Evolutionary conservation across 2,888 invertebrate genomes (phyloP).

Genomic region (Acronicta psi): DNA sequence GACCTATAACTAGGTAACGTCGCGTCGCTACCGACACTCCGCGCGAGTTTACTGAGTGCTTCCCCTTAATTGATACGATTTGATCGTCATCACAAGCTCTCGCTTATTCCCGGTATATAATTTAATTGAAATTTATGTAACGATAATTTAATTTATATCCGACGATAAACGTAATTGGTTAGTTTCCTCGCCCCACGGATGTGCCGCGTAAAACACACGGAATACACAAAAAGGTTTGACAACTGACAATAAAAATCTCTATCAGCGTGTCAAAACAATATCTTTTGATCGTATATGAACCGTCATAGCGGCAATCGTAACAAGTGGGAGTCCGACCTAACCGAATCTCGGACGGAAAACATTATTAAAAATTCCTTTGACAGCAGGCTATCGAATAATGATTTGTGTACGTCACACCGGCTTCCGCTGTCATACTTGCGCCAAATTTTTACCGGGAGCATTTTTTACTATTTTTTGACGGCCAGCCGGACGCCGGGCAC

Average conservation of each 20-base stretch:
- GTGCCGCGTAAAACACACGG: conserved; percentile 47
- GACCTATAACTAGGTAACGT: conserved; percentile 81
- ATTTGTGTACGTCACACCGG: conserved; percentile 82
- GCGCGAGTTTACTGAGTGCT: conserved; percentile 74
- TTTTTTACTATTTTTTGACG: conserved; percentile 82
- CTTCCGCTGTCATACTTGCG: conserved; percentile 85
- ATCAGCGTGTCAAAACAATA: conserved; percentile 61
- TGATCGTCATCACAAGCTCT: conserved; percentile 79
- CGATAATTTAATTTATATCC: conserved; percentile 63
- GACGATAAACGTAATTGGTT: conserved; percentile 58
- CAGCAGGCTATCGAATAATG: conserved; percentile 83
- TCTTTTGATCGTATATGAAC: conserved; percentile 63
- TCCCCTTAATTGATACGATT: conserved; percentile 86
- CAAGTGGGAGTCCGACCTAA: conserved; percentile 70
- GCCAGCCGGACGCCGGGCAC: conserved; percentile 77
- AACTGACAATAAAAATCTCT: conserved; percentile 65
- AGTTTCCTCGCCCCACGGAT: conserved; percentile 42
- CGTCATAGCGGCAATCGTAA: conserved; percentile 62
- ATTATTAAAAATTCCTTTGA: conserved; percentile 87
- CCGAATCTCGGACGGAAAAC: conserved; percentile 78
- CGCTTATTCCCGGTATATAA: conserved; percentile 71
- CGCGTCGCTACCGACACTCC: conserved; percentile 70
- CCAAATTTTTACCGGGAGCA: conserved; percentile 79
- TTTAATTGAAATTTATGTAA: conserved; percentile 74
- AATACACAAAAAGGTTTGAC: conserved; percentile 71